Percentiles rank a stretch among this genome's conserved stretches.
Conservation (phyloP, 2,888 invertebrate species). For the Monopis laevigella region DNA sequence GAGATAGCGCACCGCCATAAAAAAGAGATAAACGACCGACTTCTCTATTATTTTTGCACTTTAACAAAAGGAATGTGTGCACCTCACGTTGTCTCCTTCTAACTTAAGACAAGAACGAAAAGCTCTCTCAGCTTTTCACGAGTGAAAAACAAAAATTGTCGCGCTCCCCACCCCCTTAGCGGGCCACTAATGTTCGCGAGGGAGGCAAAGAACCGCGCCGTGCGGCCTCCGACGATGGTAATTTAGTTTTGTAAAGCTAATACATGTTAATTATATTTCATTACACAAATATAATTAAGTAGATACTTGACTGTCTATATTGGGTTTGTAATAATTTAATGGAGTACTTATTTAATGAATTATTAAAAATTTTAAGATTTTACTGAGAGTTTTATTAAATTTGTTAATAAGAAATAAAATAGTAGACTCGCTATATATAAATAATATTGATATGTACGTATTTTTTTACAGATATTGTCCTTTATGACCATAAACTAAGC, state of each 20-base stretch:
- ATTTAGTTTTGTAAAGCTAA: conserved; percentile 56
- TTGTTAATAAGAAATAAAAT: too few species aligned
- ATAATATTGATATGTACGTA: too few species aligned
- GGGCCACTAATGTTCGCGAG: conserved; percentile 44
- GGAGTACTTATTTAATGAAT: too few species aligned
- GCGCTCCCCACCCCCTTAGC: conserved; percentile 36
- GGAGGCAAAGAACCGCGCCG: conserved; percentile 38
- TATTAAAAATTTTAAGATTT: too few species aligned
- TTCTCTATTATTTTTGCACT: conserved; percentile 67
- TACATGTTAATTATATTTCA: conserved; percentile 64
- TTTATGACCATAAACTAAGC: too few species aligned
- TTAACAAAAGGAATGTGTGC: conserved; percentile 64
- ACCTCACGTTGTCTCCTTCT: conserved; percentile 55
- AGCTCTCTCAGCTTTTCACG: conserved; percentile 35
- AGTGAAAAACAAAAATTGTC: conserved; percentile 62
- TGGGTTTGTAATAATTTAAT: too few species aligned
- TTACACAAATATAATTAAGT: conserved; percentile 41
- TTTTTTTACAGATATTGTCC: too few species aligned
- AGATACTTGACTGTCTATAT: conserved; percentile 36
- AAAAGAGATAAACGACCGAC: conserved; percentile 67
- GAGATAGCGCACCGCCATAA: conserved; percentile 63
- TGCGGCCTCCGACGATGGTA: conserved; percentile 49
- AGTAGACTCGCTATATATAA: too few species aligned
- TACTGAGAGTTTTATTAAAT: too few species aligned
- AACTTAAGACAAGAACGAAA: conserved; percentile 22